Percentiles rank a stretch among this genome's conserved stretches.
Evolutionary conservation across 2,888 invertebrate species (phyloP).

Genomic region (Lepidochitona cinerea): DNA sequence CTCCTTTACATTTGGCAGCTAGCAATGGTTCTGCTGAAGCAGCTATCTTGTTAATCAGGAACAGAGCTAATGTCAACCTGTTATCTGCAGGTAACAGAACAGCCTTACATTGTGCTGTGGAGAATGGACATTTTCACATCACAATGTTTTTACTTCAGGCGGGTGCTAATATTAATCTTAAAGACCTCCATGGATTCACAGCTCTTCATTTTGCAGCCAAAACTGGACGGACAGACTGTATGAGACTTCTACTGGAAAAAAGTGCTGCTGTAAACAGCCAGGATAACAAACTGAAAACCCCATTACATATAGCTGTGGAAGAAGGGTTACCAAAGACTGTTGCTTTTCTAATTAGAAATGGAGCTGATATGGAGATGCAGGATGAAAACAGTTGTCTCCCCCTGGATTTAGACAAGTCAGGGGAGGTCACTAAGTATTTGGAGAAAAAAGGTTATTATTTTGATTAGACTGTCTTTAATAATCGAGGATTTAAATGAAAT

Average conservation of each 20-base stretch:
- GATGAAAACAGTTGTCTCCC: constrained; percentile 47
- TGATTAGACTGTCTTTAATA: no score
- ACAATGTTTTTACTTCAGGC: constrained; percentile 45
- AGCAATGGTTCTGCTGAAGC: constrained; percentile 41
- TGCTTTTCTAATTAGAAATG: constrained; percentile 37
- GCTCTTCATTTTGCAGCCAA: constrained; percentile 49
- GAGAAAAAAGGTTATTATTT: constrained; percentile 11
- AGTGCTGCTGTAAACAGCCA: constrained; percentile 47
- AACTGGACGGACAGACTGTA: constrained; percentile 39
- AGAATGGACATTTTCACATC: constrained; percentile 38
- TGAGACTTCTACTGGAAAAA: constrained; percentile 39
- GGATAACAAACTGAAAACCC: constrained; percentile 48
- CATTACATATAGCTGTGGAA: constrained; percentile 49
- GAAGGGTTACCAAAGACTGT: constrained; percentile 36
- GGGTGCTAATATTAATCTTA: constrained; percentile 48
- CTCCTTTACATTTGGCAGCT: constrained; percentile 53
- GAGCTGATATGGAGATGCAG: constrained; percentile 39
- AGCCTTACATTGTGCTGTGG: constrained; percentile 51
- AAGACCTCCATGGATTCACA: constrained; percentile 54
- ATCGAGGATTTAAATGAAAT: no score
- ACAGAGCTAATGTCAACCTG: constrained; percentile 52
- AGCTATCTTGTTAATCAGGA: constrained; percentile 39
- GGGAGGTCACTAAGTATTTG: constrained; percentile 16
- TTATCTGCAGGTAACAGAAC: constrained; percentile 50
- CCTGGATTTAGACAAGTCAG: constrained; percentile 36